A percentile compares a stretch with the other conserved stretches of the same genome.
Conservation (phyloP, 1,140 invertebrate species). For the Drosophila ananassae region DNA sequence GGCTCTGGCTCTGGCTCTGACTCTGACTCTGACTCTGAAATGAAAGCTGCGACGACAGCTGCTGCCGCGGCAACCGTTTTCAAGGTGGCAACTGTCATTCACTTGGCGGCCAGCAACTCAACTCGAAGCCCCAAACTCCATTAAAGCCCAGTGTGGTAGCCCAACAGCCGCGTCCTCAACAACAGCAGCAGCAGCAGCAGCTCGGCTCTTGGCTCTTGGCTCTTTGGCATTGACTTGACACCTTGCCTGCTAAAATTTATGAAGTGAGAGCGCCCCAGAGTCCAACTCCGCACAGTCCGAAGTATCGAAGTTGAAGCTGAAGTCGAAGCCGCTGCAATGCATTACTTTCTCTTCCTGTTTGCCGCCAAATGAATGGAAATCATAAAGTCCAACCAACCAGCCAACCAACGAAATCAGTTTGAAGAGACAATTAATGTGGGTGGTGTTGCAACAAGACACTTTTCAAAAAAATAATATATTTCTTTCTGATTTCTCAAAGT, state of each 20-base stretch:
- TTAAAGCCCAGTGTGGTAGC: conserved; percentile 5
- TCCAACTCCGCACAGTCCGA: conserved; percentile 14
- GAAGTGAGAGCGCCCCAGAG: conserved; percentile 70
- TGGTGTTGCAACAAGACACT: conserved; percentile 5
- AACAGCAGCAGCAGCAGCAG: conserved; percentile 23
- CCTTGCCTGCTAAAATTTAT: conserved; percentile 74
- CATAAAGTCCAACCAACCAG: conserved; percentile 34
- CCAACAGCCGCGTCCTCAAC: conserved; percentile 14
- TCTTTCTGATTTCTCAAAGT: no score
- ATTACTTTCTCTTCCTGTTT: conserved; percentile 82
- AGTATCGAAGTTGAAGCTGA: conserved; percentile 17
- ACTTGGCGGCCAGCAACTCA: conserved; percentile 59
- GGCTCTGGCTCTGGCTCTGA: not conserved
- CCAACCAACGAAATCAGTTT: conserved; percentile 30
- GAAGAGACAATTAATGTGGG: conserved; percentile 35
- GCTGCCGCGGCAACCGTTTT: conserved; percentile 57
- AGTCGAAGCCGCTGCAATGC: conserved; percentile 51
- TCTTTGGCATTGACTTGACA: conserved; percentile 78
- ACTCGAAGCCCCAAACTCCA: conserved; percentile 18
- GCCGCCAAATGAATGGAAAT: conserved; percentile 74
- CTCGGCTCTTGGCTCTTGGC: conserved; percentile 37
- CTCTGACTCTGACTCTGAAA: conserved; percentile 45
- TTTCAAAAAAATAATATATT: no score
- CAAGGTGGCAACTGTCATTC: conserved; percentile 81
- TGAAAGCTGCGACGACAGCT: conserved; percentile 76